Evolutionary conservation across 2,888 invertebrate species (phyloP), one percentile per base, ranked within the genome.

Genomic region (Calliopum simillimum): DNA sequence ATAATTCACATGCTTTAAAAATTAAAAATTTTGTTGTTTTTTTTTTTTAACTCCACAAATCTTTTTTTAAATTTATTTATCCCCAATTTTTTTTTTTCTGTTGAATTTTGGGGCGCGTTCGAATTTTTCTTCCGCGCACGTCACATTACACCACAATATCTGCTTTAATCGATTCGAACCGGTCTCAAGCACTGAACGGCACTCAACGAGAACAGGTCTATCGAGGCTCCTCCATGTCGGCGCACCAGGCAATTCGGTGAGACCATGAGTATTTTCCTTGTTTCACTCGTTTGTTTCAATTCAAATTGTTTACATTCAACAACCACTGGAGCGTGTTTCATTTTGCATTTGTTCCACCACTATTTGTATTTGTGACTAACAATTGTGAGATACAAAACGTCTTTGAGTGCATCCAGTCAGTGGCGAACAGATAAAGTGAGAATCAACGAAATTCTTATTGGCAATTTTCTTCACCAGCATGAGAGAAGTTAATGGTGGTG

Each of bases 181-280:
- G 82, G 81, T 82, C 79, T 81, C 80, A 80, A 80, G 80, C 79
- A 83, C 81, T 80, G 81, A 82, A 82, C 79, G 77, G 74, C 78
- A 80, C 80, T 80, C 80, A 80, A 76, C 78, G 80, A 77, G 76
- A 80, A 79, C 80, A 79, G 78, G 78, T 78, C 79, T 77, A 72
- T 73, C 72, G 78, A 76, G 76, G 75, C 76, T 71, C 66, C 76
- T 71, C 66, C 59, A 59, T 53, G 41, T 21, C 53, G 47, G 56
- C 56, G 14, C 47, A 56, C 23, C 51, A 19, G 58, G 64, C 64
- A 25, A 19, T n/a, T 41, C 25, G 56, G 3, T 25, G 14, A 56
- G 14, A 25, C 25, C 8, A 25, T 62, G n/a, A 14, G n/a, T 14
- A 33, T 33, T 14, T 13, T 1, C 41, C n/a, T n/a, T 14, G 19